phyloP scores from a whole-genome alignment of 1,140 invertebrate species.

The Varroa destructor region DNA sequence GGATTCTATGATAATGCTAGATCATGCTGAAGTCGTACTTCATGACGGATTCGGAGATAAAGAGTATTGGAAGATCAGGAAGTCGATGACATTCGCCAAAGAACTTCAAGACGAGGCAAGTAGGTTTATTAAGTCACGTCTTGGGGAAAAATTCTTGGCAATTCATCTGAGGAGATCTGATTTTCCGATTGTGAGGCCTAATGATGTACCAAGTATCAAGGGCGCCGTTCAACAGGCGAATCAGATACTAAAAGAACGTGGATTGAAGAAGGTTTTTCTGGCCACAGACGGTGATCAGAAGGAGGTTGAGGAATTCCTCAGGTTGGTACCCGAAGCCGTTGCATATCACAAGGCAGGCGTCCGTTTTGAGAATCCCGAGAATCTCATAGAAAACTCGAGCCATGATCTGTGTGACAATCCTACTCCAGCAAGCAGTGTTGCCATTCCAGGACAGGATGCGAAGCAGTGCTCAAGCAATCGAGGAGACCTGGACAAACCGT shows the following conservation, averaged over 20 bases:
- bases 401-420: constrained; percentile 6
- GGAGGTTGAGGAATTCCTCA: constrained; percentile 34
- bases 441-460: background rate
- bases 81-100: constrained; percentile 24
- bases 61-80: constrained; percentile 62
- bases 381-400: constrained; percentile 26
- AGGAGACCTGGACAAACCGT: constrained; percentile 15
- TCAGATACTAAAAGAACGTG: constrained; percentile 46
- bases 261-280: constrained; percentile 57
- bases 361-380: constrained; percentile 23
- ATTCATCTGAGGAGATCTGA: constrained; percentile 71
- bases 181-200: constrained; percentile 54
- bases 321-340: constrained; percentile 1
- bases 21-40: constrained; percentile 71
- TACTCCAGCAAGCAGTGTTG: background rate
- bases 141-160: constrained; percentile 45
- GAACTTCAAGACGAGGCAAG: constrained; percentile 4
- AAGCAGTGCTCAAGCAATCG: constrained; percentile 24
- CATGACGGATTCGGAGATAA: constrained; percentile 69
- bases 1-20: constrained; percentile 51
- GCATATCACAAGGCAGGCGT: constrained; percentile 28
- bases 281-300: constrained; percentile 58
- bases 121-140: constrained; percentile 20
- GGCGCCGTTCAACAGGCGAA: constrained; percentile 57
- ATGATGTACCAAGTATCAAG: constrained; percentile 56